Base-by-base conservation (phyloP, 2,888 invertebrate species). In the Trissolcus japonicus region DNA sequence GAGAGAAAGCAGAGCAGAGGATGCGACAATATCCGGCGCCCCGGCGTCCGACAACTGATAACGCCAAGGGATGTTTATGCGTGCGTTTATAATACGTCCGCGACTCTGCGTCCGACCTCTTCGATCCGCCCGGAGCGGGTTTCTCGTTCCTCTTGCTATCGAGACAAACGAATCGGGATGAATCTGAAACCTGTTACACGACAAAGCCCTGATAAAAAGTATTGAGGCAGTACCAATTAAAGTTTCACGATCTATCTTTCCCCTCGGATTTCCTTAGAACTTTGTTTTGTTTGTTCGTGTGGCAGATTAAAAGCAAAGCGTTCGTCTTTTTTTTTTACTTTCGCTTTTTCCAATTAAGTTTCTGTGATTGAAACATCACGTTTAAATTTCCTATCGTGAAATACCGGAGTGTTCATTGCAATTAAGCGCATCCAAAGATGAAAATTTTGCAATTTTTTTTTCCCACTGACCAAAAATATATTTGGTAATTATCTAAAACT, bases 21-120 rank as follows among this genome's bases (percentile, higher is more conserved):
- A 88, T 88, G 88, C 89, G 88, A 89, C 89, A 89, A 89, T 89
- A 89, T 89, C 89, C 89, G 89, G 86, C 87, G 87, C 86, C 86
- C 89, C 89, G 89, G 89, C 89, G 89, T 87, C 89, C 89, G 88
- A 88, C 89, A 87, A 89, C 89, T 89, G 89, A 89, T 89, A 89
- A 88, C 88, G 86, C 87, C 85, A 82, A 82, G 87, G 88, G 86
- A 88, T 88, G 88, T 89, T 89, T 89, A 89, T 88, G 88, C 83
- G 85, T 84, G 83, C 85, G 86, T 86, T 86, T 86, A 85, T 87
- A 87, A 86, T 86, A 86, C 83, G 82, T 84, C 83, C 83, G 83
- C 82, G 82, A 81, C 80, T 82, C 46, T 69, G 82, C 82, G 80
- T 82, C 78, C 83, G 83, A 84, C 83, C 84, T 82, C 82, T 83